Evolutionary conservation across 2,888 invertebrate genomes (phyloP), one percentile per base, ranked within the genome.

Genomic region (Phoronis australis): DNA sequence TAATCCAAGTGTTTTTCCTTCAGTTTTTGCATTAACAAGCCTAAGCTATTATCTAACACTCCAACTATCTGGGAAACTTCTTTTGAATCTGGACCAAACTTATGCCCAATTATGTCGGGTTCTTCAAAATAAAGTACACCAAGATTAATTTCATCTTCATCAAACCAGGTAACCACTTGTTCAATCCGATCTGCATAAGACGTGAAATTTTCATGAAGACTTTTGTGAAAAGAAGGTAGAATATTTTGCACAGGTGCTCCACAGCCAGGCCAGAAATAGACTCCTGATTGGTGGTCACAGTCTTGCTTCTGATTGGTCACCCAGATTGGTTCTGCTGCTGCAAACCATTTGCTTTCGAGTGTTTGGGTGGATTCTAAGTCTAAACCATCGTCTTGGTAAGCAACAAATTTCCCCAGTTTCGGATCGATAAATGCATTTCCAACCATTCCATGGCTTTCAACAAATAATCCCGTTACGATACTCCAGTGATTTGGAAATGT

Each of bases 261-360:
- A n/a, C n/a, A n/a, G n/a, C n/a, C n/a, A n/a, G n/a, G n/a, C 87
- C 87, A 87, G 83, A 86, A 85, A 78, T 85, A 81, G 3, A 80
- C 78, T 0, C 85, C 87, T 48, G 84, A 85, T 58, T 80, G 75
- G 44, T 83, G 78, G 23, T 77, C 79, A 6, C 69, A 63, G n/a
- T 54, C 52, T 73, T 74, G 85, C 81, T 72, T 84, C 84, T 57
- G 82, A 56, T 75, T 73, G 4, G 70, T 68, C 1, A 71, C 65
- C 74, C 76, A 76, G 23, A 76, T 72, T 0, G 76, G 76, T 48
- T 73, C 71, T 2, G 64, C 69, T 9, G 82, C 68, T n/a, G n/a
- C n/a, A 49, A 60, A 81, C 78, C 82, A 86, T n/a, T n/a, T n/a
- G n/a, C n/a, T n/a, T 24, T 70, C 69, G 81, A 67, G 54, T 79